Evolutionary conservation across 2,797 vertebrate genomes (phyloP).

Genomic region (Iguana delicatissima): DNA sequence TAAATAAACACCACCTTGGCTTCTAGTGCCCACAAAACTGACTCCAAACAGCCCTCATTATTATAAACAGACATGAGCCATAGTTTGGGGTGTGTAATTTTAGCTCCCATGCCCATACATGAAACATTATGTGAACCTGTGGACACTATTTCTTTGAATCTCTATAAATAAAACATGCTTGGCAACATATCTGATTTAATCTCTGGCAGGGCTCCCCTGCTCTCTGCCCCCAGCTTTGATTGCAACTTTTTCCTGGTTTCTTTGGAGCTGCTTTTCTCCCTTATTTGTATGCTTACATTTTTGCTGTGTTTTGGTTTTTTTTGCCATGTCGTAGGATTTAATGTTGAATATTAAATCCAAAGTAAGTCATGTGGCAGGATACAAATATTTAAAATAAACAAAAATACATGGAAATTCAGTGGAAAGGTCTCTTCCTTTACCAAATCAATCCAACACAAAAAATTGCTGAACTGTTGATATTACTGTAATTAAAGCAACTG

Average conservation of each 20-base stretch:
- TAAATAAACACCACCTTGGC: slow-evolving; percentile 19
- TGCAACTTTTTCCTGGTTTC: slow-evolving; percentile 4
- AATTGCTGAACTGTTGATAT: background rate
- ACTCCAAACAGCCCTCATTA: slow-evolving; percentile 54
- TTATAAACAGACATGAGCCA: slow-evolving; percentile 49
- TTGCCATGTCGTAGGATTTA: background rate
- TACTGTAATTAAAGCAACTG: too few relatives aligned
- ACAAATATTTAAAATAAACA: background rate
- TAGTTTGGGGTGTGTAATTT: slow-evolving; percentile 46
- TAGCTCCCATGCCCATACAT: slow-evolving; percentile 41
- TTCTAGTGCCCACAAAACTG: slow-evolving; percentile 42
- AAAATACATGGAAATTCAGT: background rate
- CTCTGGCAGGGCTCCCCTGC: slow-evolving; percentile 9
- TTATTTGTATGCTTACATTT: background rate
- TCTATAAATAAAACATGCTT: slow-evolving; percentile 49
- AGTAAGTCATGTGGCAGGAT: background rate
- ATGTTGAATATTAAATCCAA: background rate
- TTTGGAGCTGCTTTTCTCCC: background rate
- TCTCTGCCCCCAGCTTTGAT: background rate
- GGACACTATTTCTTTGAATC: slow-evolving; percentile 46
- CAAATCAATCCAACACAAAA: background rate
- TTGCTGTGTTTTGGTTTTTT: background rate
- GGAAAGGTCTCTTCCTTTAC: background rate
- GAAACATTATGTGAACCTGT: slow-evolving; percentile 40
- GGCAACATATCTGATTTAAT: slow-evolving; percentile 32